Conservation (phyloP, 2,888 invertebrate genomes). For the Pachliopta kotzebuea region DNA sequence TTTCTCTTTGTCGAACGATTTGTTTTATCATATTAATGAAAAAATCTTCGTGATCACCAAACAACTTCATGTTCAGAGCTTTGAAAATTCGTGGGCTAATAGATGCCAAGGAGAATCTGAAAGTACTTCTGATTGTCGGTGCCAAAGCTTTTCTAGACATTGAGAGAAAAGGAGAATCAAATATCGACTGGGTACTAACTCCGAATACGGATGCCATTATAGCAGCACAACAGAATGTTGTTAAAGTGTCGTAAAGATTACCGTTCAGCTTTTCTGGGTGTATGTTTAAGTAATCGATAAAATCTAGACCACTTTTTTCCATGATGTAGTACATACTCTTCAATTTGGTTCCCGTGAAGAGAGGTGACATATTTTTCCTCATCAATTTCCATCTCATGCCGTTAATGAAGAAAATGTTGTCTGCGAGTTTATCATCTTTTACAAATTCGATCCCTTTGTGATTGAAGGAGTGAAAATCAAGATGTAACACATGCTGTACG, state of each 20-base stretch:
- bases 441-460: constrained; percentile 12
- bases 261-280: constrained; percentile 40
- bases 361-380: background rate
- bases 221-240: constrained; percentile 48
- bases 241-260: constrained; percentile 39
- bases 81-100: constrained; percentile 35
- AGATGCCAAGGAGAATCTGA: constrained; percentile 39
- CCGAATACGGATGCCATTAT: constrained; percentile 62
- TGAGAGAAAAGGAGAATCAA: constrained; percentile 54
- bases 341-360: background rate
- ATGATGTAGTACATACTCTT: constrained; percentile 1
- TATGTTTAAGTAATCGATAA: background rate
- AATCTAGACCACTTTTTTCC: background rate
- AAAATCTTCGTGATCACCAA: constrained; percentile 32
- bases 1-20: constrained; percentile 32
- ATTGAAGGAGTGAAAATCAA: background rate
- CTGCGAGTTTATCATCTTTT: constrained; percentile 9
- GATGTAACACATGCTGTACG: background rate
- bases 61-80: constrained; percentile 24
- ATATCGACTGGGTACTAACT: constrained; percentile 49
- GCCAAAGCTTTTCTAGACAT: constrained; percentile 40
- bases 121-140: constrained; percentile 29
- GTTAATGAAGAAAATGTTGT: background rate
- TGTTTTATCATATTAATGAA: constrained; percentile 37
- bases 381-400: background rate